Evolutionary conservation across 30 jellyfish, hydroid and myxozoan species (phyloP).

Genomic region (Cassiopea andromeda): DNA sequence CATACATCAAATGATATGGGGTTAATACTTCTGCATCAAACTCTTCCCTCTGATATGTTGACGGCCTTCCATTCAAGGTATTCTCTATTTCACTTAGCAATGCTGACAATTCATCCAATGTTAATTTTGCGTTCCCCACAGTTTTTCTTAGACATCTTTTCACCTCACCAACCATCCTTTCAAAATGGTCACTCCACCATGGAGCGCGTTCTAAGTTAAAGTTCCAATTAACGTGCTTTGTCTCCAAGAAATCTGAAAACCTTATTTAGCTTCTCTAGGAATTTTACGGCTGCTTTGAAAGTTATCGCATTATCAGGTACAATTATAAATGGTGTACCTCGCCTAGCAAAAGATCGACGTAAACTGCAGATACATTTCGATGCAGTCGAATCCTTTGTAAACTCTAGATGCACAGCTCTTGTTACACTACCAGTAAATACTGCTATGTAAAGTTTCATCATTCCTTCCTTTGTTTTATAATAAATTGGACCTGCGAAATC

Average conservation of each 20-base stretch:
- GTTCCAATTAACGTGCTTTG: conserved; percentile 3
- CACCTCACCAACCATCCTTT: conserved; percentile 10
- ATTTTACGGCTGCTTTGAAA: conserved; percentile 15
- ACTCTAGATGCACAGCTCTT: conserved; percentile 26
- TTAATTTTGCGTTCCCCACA: conserved; percentile 11
- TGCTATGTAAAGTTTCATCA: too few relatives aligned
- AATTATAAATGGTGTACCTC: conserved; percentile 33
- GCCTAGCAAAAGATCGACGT: conserved; percentile 22
- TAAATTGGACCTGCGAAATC: too few relatives aligned
- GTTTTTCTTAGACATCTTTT: conserved; percentile 21
- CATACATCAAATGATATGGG: conserved; percentile 23
- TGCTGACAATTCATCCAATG: conserved; percentile 23
- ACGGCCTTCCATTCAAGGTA: conserved; percentile 30
- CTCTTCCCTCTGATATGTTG: conserved; percentile 13
- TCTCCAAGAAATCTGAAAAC: neutral
- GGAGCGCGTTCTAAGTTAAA: conserved; percentile 33
- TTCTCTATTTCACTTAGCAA: conserved; percentile 18
- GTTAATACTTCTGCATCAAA: conserved; percentile 24
- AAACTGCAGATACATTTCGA: conserved; percentile 6
- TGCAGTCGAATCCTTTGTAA: conserved; percentile 1
- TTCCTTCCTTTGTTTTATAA: too few relatives aligned
- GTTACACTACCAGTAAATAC: too few relatives aligned
- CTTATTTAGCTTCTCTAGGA: neutral
- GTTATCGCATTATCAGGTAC: conserved; percentile 37
- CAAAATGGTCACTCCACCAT: conserved; percentile 50